Conservation (phyloP, 2,113 vertebrate genomes). For the Ardeotis arabs region DNA sequence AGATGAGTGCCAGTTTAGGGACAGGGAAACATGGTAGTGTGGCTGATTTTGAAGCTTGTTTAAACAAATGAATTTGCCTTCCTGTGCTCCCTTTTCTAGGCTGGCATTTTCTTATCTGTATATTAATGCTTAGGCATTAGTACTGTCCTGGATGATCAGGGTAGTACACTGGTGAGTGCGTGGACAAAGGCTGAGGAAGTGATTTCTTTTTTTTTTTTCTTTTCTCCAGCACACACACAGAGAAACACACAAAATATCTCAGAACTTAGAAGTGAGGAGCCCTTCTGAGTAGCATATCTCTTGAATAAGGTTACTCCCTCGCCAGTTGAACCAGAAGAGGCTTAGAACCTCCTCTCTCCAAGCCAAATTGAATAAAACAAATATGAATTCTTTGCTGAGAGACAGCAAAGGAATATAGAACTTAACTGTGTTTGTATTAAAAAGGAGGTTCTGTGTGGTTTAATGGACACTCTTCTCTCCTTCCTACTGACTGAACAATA, state of each 20-base stretch:
- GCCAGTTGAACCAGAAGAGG: neutral
- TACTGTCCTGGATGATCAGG: neutral
- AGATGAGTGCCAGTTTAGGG: neutral
- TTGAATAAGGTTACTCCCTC: neutral
- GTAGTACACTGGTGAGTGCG: neutral
- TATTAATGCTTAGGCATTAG: neutral
- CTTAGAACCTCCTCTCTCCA: neutral
- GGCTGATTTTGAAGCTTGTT: neutral
- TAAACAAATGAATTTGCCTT: neutral
- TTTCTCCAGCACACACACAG: neutral
- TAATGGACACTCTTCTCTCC: neutral
- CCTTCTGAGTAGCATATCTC: fast-evolving
- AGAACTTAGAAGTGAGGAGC: neutral
- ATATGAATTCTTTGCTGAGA: neutral
- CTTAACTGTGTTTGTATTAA: neutral
- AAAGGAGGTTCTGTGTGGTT: neutral
- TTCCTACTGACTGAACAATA: neutral
- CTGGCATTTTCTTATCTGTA: neutral
- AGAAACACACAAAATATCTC: neutral
- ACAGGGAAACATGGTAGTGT: neutral
- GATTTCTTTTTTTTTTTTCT: neutral
- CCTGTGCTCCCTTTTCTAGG: neutral
- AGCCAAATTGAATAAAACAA: neutral
- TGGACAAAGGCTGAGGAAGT: neutral
- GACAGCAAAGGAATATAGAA: neutral